phyloP scores from a whole-genome alignment of 2,888 invertebrate species.

The Notodonta ziczac region DNA sequence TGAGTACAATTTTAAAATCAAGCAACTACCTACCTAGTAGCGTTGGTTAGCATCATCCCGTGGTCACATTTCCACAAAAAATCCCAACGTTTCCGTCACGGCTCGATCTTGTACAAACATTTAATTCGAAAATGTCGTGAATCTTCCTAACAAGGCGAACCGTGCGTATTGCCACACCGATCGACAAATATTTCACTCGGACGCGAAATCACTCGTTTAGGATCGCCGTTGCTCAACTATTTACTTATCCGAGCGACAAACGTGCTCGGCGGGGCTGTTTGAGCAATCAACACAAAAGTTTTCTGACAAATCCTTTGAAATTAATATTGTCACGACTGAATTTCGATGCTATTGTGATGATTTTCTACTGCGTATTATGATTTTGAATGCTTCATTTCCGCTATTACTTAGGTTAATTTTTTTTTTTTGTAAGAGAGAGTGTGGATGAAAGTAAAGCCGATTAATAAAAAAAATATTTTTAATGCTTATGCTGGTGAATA shows the following conservation, averaged over 20 bases:
- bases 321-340: not conserved
- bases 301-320: slow-evolving; percentile 3
- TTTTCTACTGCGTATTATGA: not conserved
- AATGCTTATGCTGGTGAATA: too few relatives aligned
- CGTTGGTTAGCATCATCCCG: too few relatives aligned
- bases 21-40: too few relatives aligned
- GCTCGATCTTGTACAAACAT: not conserved
- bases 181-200: slow-evolving; percentile 52
- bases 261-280: not conserved
- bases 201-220: slow-evolving; percentile 44
- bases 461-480: not conserved
- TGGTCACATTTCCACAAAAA: not conserved
- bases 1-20: too few relatives aligned
- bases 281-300: slow-evolving; percentile 2
- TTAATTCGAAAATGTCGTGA: slow-evolving; percentile 1
- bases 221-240: slow-evolving; percentile 45
- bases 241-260: slow-evolving; percentile 56
- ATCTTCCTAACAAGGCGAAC: slow-evolving; percentile 4
- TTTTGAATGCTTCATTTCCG: not conserved
- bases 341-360: not conserved
- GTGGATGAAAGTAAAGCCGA: not conserved
- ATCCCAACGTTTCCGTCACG: not conserved
- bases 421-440: not conserved
- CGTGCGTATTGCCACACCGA: slow-evolving; percentile 37
- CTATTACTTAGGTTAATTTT: not conserved